Base-by-base conservation (phyloP, 2,797 vertebrate genomes). In the Anguilla marmorata region DNA sequence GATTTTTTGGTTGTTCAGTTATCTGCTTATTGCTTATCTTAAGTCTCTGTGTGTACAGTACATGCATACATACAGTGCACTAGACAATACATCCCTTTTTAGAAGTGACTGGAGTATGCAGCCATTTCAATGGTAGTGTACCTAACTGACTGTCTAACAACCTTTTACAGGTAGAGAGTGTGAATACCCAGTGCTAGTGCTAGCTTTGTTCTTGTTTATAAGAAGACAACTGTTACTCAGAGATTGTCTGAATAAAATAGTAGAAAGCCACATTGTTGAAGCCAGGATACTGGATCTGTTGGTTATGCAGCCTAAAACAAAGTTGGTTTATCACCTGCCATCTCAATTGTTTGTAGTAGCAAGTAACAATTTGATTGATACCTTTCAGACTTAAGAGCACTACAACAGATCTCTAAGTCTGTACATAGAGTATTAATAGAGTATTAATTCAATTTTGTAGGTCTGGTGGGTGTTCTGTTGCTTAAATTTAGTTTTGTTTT, bases 401-500 rank as follows among this genome's bases (percentile, higher is more conserved):
- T 88, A 86, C 88, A 91, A 92, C 91, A 92, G 87, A 90, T 19
- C 27, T 86, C 85, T 58, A 85, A 91, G 83, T 86, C 89, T 91
- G 86, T 63, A 89, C 84, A 52, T 21, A 63, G 80, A 87, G 88
- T n/a, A 58, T 7, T 91, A 83, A 50, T 89, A 45, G 41, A 45
- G 94, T 90, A 93, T 94, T 94, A 93, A 87, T 89, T 92, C 94
- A 94, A 95, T 94, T 87, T 92, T 92, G 92, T 90, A 92, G 93
- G 90, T 19, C 14, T 93, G 91, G 94, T 92, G 91, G 91, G 93
- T 86, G 91, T 84, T 52, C 79, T 88, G 92, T 91, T 93, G 92
- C 92, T 94, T 92, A 91, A 89, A 86, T 90, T 91, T 30, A 60
- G 74, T 24, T 80, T 72, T 63, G 56, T 52, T 41, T 80, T 86